A percentile compares a stretch with the other conserved stretches of the same genome.
Evolutionary conservation across 2,797 vertebrate species (phyloP).

Genomic region (Apogon hyalosoma): DNA sequence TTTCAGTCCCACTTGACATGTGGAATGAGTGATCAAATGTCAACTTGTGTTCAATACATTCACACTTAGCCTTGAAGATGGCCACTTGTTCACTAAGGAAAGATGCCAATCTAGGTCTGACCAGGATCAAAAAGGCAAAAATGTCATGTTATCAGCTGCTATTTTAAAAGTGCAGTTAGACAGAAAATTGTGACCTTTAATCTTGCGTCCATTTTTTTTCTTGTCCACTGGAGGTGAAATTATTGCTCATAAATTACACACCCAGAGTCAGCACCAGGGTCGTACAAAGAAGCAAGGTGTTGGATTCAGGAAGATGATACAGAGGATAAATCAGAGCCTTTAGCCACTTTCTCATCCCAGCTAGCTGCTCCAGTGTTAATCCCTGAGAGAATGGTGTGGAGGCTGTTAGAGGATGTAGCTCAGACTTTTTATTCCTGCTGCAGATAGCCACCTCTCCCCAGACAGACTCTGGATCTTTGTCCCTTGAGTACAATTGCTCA

Average conservation of each 20-base stretch:
- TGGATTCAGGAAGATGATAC: slow-evolving; percentile 32
- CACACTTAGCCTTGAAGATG: too few relatives aligned
- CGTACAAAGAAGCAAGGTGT: slow-evolving; percentile 22
- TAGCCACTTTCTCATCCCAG: slow-evolving; percentile 45
- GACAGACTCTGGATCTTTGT: slow-evolving; percentile 31
- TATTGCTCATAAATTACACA: slow-evolving; percentile 42
- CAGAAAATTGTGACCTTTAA: slow-evolving; percentile 33
- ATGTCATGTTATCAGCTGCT: slow-evolving; percentile 24
- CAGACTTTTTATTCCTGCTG: slow-evolving; percentile 45
- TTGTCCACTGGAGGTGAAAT: slow-evolving; percentile 14
- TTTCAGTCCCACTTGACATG: too few relatives aligned
- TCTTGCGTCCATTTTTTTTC: slow-evolving; percentile 5
- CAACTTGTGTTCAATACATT: too few relatives aligned
- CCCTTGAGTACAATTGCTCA: slow-evolving; percentile 15
- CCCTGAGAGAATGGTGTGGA: slow-evolving; percentile 32
- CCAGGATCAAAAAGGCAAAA: not conserved
- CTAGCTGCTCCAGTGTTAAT: slow-evolving; percentile 48
- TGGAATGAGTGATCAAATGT: too few relatives aligned
- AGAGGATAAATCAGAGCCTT: slow-evolving; percentile 46
- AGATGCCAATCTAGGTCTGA: too few relatives aligned
- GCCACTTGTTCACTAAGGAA: too few relatives aligned
- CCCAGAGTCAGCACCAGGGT: slow-evolving; percentile 2
- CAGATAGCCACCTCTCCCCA: slow-evolving; percentile 44
- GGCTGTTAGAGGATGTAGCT: slow-evolving; percentile 50
- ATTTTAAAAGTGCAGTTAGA: slow-evolving; percentile 22